These are phyloP conservation scores for Bos indicus DNA, from an alignment of 2,113 vertebrate genomes.

Conservation along the genomic window DNA sequence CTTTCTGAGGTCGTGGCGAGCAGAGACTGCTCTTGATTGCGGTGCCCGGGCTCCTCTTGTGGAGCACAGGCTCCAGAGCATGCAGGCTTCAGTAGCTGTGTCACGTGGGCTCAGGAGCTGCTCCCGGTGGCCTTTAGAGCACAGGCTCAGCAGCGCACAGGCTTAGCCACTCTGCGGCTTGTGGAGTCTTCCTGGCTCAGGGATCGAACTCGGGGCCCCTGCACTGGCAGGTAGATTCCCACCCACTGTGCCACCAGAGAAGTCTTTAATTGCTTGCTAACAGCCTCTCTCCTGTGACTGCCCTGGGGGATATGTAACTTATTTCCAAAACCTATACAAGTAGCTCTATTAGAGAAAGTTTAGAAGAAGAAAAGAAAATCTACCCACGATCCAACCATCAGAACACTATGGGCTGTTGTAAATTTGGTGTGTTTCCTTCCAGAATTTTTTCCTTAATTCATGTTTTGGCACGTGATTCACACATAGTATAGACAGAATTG, in stretches of 20 bases:
- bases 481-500: not conserved
- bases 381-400: not conserved
- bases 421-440: not conserved
- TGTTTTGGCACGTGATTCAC: not conserved
- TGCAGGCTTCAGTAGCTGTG: not conserved
- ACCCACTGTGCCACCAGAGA: not conserved
- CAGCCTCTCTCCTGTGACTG: not conserved
- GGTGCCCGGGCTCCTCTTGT: not conserved
- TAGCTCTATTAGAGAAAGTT: not conserved
- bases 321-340: not conserved
- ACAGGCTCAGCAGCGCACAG: not conserved
- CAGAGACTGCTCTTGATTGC: not conserved
- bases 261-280: not conserved
- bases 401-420: fast-evolving
- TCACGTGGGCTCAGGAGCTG: not conserved
- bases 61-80: not conserved
- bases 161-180: not conserved
- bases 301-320: not conserved
- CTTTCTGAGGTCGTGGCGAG: not conserved
- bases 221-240: not conserved
- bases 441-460: not conserved
- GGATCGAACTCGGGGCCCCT: not conserved
- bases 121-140: not conserved
- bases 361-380: not conserved
- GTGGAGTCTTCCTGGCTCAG: not conserved